Evolutionary conservation across 2,888 invertebrate species (phyloP), one percentile per base, ranked within the genome.

Genomic region (Xestia rhomboidea): DNA sequence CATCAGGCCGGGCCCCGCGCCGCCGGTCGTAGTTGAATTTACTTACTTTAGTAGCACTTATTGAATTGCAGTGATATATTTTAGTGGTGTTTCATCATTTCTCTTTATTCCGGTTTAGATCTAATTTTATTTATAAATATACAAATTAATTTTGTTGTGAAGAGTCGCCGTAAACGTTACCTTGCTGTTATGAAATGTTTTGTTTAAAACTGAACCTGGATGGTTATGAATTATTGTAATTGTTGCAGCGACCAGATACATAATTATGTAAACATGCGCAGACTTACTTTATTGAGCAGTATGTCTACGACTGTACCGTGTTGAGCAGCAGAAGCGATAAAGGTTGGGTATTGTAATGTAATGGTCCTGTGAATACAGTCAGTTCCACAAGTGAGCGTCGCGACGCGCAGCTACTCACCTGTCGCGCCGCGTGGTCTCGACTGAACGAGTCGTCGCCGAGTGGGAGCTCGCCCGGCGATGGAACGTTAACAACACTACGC

Each of bases 1-100:
- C 30, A 30, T 2, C 57, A 57, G 49, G n/a, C 21, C 68, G 51
- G 49, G 15, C 62, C 60, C 57, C 71, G 63, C 49, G 60, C 41
- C 71, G 68, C 49, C 71, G 64, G 27, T 54, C 49, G 34, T 80
- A 86, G 68, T 70, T 66, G 44, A 83, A 86, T 84, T 82, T 70
- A 75, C 74, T 89, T 83, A 86, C 72, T 81, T 82, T 88, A 88
- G 79, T 87, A 85, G 86, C 88, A 90, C 90, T 84, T 86, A 87
- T 82, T 88, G 84, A 90, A 88, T 82, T 89, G 85, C 89, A 90
- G 87, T 89, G 88, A 88, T 88, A 83, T 88, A 78, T 82, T 82
- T 81, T 83, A 81, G 82, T 78, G 72, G 69, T 84, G 79, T 78
- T 76, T 72, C 72, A 76, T 82, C 64, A 70, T 80, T 76, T 79